Conservation (phyloP, 1,140 invertebrate genomes). For the Megathymus violae region DNA sequence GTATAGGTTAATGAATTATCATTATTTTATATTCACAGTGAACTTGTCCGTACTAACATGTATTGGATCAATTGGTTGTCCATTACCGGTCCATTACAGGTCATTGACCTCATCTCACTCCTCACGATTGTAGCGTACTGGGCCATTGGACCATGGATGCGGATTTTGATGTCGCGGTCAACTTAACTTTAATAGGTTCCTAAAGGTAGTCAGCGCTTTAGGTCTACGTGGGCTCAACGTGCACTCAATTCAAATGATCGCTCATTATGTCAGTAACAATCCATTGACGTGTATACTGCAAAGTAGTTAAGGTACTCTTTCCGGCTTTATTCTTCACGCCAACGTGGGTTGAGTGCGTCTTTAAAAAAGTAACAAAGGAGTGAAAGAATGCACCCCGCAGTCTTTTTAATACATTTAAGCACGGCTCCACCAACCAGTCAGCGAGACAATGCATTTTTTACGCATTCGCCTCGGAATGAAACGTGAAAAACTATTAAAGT, state of each 20-base stretch:
- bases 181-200: no score
- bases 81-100: no score
- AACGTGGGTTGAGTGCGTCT: constrained; percentile 35
- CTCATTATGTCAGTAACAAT: not conserved
- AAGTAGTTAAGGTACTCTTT: constrained; percentile 8
- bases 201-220: no score
- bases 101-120: no score
- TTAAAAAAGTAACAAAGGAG: constrained; percentile 47
- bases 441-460: constrained; percentile 50
- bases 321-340: constrained; percentile 12
- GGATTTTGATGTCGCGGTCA: no score
- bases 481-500: not conserved
- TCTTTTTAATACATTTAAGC: constrained; percentile 40
- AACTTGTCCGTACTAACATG: no score
- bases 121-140: no score
- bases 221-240: no score
- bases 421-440: constrained; percentile 39
- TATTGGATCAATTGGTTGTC: no score
- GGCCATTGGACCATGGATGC: no score
- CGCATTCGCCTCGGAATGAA: constrained; percentile 16
- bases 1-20: not conserved
- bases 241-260: no score
- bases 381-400: constrained; percentile 44
- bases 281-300: no score
- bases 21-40: constrained; percentile 6